phyloP scores from a whole-genome alignment of 92 coral and sea anemone genomes.

The Epizoanthus scotinus region DNA sequence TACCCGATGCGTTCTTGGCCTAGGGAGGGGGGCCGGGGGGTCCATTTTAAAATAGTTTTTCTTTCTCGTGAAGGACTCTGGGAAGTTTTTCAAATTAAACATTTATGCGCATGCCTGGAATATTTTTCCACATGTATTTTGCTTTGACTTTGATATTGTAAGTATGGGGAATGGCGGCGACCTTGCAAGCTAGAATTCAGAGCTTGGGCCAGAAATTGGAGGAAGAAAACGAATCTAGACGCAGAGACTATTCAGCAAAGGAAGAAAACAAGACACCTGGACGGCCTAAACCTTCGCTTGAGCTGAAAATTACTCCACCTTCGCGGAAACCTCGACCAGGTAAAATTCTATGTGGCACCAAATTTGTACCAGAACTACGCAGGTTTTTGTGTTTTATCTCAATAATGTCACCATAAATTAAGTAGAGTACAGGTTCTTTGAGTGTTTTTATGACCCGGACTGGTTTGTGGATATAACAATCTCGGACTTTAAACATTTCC shows the following conservation, averaged over 20 bases:
- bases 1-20: too few species aligned
- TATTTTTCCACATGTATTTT: conserved; percentile 48
- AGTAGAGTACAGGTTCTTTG: conserved; percentile 31
- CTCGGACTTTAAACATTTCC: neutral
- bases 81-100: conserved; percentile 41
- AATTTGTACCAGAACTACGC: conserved; percentile 36
- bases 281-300: conserved; percentile 70
- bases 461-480: conserved; percentile 2
- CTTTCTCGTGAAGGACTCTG: conserved; percentile 33
- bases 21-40: too few species aligned
- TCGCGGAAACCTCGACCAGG: conserved; percentile 86
- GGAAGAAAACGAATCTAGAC: conserved; percentile 83
- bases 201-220: conserved; percentile 86
- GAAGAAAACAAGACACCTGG: conserved; percentile 61
- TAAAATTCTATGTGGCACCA: conserved; percentile 73
- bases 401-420: conserved; percentile 36
- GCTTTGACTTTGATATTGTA: conserved; percentile 61
- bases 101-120: conserved; percentile 80
- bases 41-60: neutral
- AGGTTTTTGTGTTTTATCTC: conserved; percentile 53
- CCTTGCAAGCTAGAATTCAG: conserved; percentile 84
- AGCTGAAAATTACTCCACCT: conserved; percentile 63
- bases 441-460: conserved; percentile 33
- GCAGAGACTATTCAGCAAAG: conserved; percentile 56
- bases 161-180: conserved; percentile 96